These are phyloP conservation scores for Orius insidiosus DNA, from an alignment of 1,140 invertebrate species.

Conservation along the genomic window DNA sequence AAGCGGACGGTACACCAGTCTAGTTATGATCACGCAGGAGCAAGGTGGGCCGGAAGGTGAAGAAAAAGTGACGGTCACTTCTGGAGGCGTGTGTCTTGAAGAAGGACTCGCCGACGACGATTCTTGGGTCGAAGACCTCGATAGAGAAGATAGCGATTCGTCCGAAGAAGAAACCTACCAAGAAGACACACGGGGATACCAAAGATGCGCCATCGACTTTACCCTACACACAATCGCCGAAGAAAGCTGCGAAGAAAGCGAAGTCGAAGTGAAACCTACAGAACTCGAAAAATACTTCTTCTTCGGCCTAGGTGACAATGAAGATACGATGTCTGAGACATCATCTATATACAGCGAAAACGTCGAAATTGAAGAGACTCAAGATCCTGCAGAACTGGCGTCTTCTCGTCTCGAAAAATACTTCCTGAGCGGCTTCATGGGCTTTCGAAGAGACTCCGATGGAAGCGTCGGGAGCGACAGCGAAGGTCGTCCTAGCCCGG, in stretches of 20 bases:
- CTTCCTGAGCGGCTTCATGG: slow-evolving; percentile 70
- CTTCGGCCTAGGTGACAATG: slow-evolving; percentile 59
- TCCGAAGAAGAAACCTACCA: slow-evolving; percentile 35
- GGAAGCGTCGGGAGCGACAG: slow-evolving; percentile 71
- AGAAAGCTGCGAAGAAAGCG: slow-evolving; percentile 83
- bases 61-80: slow-evolving; percentile 37
- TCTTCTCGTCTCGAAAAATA: slow-evolving; percentile 79
- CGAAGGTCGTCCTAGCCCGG: slow-evolving; percentile 62
- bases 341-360: slow-evolving; percentile 74
- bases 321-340: slow-evolving; percentile 68
- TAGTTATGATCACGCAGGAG: slow-evolving; percentile 72
- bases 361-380: slow-evolving; percentile 35
- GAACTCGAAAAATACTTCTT: slow-evolving; percentile 85
- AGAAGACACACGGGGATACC: slow-evolving; percentile 63
- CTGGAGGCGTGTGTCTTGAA: slow-evolving; percentile 51
- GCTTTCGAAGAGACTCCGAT: slow-evolving; percentile 60
- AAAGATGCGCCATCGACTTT: slow-evolving; percentile 65
- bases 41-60: slow-evolving; percentile 19
- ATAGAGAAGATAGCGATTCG: slow-evolving; percentile 39
- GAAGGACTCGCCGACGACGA: slow-evolving; percentile 71
- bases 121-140: slow-evolving; percentile 70
- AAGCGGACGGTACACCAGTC: slow-evolving; percentile 49
- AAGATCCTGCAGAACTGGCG: slow-evolving; percentile 51
- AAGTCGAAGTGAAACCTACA: slow-evolving; percentile 47
- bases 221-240: slow-evolving; percentile 85